Evolutionary conservation across 2,888 invertebrate species (phyloP), one percentile per base, ranked within the genome.

Genomic region (Sericinus montela): DNA sequence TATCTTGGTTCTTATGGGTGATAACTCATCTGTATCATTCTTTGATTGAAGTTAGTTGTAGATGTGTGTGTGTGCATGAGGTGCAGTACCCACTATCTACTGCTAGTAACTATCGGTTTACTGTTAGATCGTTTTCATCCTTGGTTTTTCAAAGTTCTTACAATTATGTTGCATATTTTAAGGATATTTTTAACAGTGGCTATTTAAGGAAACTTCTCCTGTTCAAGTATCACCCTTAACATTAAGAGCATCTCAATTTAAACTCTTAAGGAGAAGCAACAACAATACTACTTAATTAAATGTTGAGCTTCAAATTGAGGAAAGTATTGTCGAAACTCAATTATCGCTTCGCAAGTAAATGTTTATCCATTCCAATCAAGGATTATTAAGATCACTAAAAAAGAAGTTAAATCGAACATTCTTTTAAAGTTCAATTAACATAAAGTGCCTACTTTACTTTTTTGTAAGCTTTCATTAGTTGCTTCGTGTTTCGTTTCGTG

Each of bases 251-350:
- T 74, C 65, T 72, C 78, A 73, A 79, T 81, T 77, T 72, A 77
- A 73, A 76, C 75, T 75, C 73, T 72, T 69, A 75, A 75, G 72
- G 69, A 69, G 39, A 48, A 48, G 43, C 48, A 75, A 76, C 74
- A 81, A 70, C 70, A 72, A 76, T 76, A 75, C 72, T 71, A 69
- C 79, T 78, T 76, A 79, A 80, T 81, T 78, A 79, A 58, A 61
- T 57, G 58, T 59, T 56, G 56, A 69, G 65, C 63, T 67, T 59
- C 60, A 61, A 70, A 75, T 74, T 69, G 63, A 58, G 65, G 56
- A 52, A 65, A 63, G 57, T 67, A 75, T 55, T 46, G 47, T 45
- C 55, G 48, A 63, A 69, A 64, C 71, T 56, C 59, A 67, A 65
- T 71, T 69, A 69, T 40, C 45, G 30, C 45, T 40, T 40, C 35